Conservation (phyloP, 1,140 invertebrate genomes). For the Halesus radiatus region DNA sequence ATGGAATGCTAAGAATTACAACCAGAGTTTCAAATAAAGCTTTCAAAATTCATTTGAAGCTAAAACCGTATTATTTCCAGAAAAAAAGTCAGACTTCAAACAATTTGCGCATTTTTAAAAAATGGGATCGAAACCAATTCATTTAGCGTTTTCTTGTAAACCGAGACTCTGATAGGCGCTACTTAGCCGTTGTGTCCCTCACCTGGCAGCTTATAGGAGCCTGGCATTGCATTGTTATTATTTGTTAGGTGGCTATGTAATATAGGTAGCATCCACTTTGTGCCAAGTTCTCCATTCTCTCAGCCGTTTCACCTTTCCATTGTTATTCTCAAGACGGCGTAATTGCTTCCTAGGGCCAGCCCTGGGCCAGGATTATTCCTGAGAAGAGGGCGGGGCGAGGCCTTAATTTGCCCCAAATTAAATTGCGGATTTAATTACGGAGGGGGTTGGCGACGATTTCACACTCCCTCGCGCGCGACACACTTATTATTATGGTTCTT, state of each 20-base stretch:
- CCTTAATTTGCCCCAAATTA: slow-evolving; percentile 37
- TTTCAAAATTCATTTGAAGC: no score
- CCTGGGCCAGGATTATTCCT: slow-evolving; percentile 10
- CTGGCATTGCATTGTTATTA: background rate
- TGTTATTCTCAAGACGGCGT: slow-evolving; percentile 36
- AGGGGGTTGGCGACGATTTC: slow-evolving; percentile 14
- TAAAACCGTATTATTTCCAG: no score
- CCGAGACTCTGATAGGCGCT: background rate
- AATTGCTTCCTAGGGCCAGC: slow-evolving; percentile 34
- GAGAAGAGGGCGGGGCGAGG: slow-evolving; percentile 19
- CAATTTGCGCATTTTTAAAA: background rate
- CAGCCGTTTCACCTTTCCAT: slow-evolving; percentile 26
- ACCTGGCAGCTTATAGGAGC: background rate
- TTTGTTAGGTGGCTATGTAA: background rate
- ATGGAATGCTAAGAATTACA: no score
- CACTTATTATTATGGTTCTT: slow-evolving; percentile 25
- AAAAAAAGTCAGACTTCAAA: no score
- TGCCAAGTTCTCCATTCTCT: background rate
- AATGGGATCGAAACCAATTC: slow-evolving; percentile 3
- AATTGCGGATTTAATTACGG: slow-evolving; percentile 37
- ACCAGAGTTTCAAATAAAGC: no score
- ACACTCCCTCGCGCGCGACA: slow-evolving; percentile 27
- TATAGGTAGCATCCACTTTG: background rate
- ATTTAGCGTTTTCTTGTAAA: background rate
- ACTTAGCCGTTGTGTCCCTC: no score